These are phyloP conservation scores for Pseudomugil gertrudae DNA, from an alignment of 2,797 vertebrate genomes.

Conservation along the genomic window DNA sequence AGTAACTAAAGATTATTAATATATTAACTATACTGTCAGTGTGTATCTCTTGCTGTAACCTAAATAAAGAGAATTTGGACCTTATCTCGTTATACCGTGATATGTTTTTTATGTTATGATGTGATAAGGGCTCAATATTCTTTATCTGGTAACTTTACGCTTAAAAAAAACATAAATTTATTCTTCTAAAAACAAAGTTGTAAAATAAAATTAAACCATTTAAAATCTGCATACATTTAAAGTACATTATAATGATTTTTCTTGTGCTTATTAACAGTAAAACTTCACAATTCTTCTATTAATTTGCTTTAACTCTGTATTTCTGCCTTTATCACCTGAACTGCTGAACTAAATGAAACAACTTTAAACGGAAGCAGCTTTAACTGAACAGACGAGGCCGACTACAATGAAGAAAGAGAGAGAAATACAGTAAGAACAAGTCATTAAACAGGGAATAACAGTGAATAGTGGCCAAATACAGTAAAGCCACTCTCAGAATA, in stretches of 20 bases:
- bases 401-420: constrained; percentile 1
- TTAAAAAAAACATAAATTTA: no score
- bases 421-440: constrained; percentile 24
- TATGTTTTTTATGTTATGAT: no score
- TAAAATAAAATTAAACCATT: no score
- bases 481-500: background rate
- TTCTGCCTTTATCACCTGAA: background rate
- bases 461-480: background rate
- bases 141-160: no score
- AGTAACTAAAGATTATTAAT: no score
- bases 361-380: constrained; percentile 1
- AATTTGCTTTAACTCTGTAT: background rate
- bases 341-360: constrained; percentile 10
- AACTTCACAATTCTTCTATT: background rate
- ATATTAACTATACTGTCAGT: no score
- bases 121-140: no score
- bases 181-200: no score
- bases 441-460: background rate
- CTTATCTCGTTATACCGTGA: no score
- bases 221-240: background rate
- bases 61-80: no score
- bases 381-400: background rate
- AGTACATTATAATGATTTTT: background rate
- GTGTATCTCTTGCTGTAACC: no score
- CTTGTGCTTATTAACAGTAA: background rate